A percentile compares a stretch with the other conserved stretches of the same genome.
phyloP scores from a whole-genome alignment of 2,113 vertebrate species.

The Danio rerio region GRCz12tu NC_133181.1:3845501-3846000 shows the following conservation, averaged over 20 bases:
- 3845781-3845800: conserved; percentile 51
- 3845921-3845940: conserved; percentile 40
- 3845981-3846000: conserved; percentile 21
- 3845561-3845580: too few species aligned
- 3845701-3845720: conserved; percentile 36
- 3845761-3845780: conserved; percentile 36
- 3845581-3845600: not conserved
- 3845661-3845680: conserved; percentile 27
- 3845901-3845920: conserved; percentile 38
- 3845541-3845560: too few species aligned
- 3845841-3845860: conserved; percentile 50
- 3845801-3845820: conserved; percentile 44
- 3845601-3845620: not conserved
- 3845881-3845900: conserved; percentile 46
- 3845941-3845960: conserved; percentile 48
- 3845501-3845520: too few species aligned
- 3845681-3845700: conserved; percentile 37
- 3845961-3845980: not conserved
- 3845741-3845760: conserved; percentile 20
- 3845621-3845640: not conserved
- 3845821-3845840: conserved; percentile 50
- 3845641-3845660: conserved; percentile 25
- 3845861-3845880: conserved; percentile 46
- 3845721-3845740: conserved; percentile 9
- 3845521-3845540: too few species aligned